These are phyloP conservation scores for Folsomia candida DNA, from an alignment of 2,888 invertebrate species.

Conservation along the genomic window DNA sequence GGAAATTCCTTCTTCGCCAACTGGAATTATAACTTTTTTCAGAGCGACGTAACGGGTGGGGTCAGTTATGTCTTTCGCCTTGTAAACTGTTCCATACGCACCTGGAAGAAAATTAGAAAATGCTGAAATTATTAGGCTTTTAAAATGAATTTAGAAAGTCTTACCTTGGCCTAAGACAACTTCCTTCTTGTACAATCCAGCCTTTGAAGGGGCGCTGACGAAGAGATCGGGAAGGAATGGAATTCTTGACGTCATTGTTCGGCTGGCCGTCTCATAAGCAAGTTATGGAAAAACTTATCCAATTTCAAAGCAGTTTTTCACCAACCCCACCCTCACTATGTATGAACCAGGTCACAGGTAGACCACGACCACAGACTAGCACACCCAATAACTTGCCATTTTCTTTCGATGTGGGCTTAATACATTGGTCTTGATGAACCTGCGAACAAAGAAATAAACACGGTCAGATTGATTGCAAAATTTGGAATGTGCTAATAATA, in stretches of 20 bases:
- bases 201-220: slow-evolving; percentile 32
- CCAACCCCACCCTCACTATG: not conserved
- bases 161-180: slow-evolving; percentile 72
- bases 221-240: slow-evolving; percentile 41
- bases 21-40: slow-evolving; percentile 84
- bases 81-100: slow-evolving; percentile 96
- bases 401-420: too few relatives aligned
- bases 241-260: slow-evolving; percentile 33
- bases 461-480: too few relatives aligned
- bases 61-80: slow-evolving; percentile 77
- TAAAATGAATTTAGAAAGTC: not conserved
- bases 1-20: slow-evolving; percentile 91
- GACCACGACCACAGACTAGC: too few relatives aligned
- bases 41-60: slow-evolving; percentile 83
- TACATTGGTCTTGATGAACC: too few relatives aligned
- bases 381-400: too few relatives aligned
- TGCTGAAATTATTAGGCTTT: not conserved
- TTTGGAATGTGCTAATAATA: too few relatives aligned
- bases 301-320: too few relatives aligned
- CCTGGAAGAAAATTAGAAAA: slow-evolving; percentile 60
- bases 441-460: too few relatives aligned
- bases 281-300: too few relatives aligned
- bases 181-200: slow-evolving; percentile 63
- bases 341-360: not conserved
- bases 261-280: too few relatives aligned